Conservation (phyloP, 2,797 vertebrate species). For the Schizopygopsis pylzovi region DNA sequence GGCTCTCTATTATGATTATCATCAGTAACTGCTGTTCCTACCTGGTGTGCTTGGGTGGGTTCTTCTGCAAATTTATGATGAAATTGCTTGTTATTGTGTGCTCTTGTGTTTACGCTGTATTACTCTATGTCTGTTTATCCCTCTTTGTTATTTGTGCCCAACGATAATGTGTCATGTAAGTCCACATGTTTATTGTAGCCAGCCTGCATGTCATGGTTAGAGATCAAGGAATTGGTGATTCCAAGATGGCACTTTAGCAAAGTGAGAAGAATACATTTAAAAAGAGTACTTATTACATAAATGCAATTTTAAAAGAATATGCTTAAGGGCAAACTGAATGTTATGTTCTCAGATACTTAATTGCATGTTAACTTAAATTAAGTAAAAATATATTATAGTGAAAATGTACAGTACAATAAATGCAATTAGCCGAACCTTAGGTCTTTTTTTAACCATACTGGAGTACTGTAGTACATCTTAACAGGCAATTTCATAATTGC, state of each 20-base stretch:
- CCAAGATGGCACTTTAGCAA: neutral
- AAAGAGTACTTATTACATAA: neutral
- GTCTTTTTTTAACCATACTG: neutral
- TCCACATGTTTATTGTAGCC: neutral
- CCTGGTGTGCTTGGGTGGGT: neutral
- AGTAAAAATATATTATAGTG: neutral
- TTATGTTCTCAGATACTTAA: neutral
- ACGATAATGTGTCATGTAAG: neutral
- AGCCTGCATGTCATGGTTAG: slow-evolving; percentile 3
- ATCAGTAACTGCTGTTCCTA: neutral
- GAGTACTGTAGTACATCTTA: neutral
- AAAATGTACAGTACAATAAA: neutral
- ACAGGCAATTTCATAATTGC: neutral
- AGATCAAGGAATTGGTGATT: neutral
- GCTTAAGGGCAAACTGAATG: neutral
- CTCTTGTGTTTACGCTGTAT: neutral
- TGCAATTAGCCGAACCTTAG: neutral
- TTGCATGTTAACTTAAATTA: neutral
- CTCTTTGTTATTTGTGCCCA: neutral
- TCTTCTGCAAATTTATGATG: neutral
- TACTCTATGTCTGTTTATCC: slow-evolving; percentile 3
- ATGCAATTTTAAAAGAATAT: neutral
- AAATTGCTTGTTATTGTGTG: neutral
- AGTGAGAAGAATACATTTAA: neutral
- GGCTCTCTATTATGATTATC: neutral